These are phyloP conservation scores for Stegana nigrithorax DNA, from an alignment of 2,888 invertebrate genomes.

Conservation along the genomic window DNA sequence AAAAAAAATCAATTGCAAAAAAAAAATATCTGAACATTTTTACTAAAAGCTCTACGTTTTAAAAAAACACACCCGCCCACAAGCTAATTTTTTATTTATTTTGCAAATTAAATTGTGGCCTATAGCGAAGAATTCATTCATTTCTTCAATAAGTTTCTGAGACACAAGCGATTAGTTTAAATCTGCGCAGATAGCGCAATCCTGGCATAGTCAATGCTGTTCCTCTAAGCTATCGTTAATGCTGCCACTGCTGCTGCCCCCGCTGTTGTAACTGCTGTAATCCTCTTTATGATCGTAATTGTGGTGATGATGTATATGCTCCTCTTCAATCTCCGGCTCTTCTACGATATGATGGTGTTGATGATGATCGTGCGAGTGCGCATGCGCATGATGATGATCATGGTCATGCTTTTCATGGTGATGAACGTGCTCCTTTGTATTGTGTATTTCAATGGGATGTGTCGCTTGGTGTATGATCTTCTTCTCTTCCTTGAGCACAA, in stretches of 20 bases:
- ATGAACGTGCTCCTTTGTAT: constrained; percentile 65
- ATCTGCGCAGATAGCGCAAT: constrained; percentile 28
- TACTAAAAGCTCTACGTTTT: no score
- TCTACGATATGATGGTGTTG: constrained; percentile 45
- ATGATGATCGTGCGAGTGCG: constrained; percentile 43
- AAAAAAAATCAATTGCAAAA: constrained; percentile 39
- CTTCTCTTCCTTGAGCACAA: constrained; percentile 68
- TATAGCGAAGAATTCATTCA: no score
- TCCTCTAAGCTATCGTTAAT: no score
- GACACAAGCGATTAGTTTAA: no score
- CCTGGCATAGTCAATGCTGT: constrained; percentile 36
- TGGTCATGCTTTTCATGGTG: constrained; percentile 57
- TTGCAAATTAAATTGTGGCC: no score
- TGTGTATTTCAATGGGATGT: constrained; percentile 59
- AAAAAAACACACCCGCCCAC: neutral
- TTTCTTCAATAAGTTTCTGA: no score
- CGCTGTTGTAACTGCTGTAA: constrained; percentile 32
- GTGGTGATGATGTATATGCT: constrained; percentile 55
- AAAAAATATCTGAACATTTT: no score
- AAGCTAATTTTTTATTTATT: no score
- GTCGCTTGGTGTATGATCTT: constrained; percentile 66
- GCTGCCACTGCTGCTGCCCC: constrained; percentile 39
- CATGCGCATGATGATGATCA: constrained; percentile 36
- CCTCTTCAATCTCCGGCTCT: constrained; percentile 44
- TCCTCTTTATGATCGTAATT: constrained; percentile 53